phyloP scores from a whole-genome alignment of 2,113 vertebrate species.

The Microcebus jonahi region DNA sequence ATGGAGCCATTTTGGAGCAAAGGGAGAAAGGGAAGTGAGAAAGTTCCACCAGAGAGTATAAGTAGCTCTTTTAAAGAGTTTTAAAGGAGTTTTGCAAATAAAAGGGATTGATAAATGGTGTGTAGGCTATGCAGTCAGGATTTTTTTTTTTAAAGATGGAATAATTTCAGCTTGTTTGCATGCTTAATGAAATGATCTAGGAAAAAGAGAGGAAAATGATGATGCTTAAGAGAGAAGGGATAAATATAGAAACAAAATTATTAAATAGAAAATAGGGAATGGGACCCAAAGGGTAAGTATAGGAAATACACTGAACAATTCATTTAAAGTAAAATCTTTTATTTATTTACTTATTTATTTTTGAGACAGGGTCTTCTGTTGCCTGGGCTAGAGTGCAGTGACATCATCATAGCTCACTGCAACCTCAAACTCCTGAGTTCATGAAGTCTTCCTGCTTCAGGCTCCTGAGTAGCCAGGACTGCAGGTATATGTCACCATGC shows the following conservation, averaged over 20 bases:
- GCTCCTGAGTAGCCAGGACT: too few species aligned
- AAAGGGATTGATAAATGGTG: not conserved
- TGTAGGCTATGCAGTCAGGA: not conserved
- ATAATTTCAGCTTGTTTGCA: not conserved
- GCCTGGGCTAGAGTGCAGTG: too few species aligned
- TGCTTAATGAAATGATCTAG: not conserved
- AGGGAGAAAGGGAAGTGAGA: not conserved
- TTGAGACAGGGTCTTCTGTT: too few species aligned
- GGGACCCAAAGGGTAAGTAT: not conserved
- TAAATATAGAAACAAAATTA: not conserved
- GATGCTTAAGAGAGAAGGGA: not conserved
- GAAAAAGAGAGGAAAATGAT: not conserved
- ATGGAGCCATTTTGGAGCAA: not conserved
- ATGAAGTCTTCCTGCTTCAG: too few species aligned
- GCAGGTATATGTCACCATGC: too few species aligned
- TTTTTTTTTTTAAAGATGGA: conserved; percentile 15
- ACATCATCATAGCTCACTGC: too few species aligned
- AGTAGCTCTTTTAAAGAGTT: not conserved
- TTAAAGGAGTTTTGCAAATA: conserved; percentile 19
- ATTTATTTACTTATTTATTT: too few species aligned
- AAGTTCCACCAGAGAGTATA: not conserved
- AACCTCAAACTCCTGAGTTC: too few species aligned
- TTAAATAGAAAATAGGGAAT: not conserved
- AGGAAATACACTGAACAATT: not conserved
- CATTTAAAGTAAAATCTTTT: not conserved